Evolutionary conservation across 2,888 invertebrate species (phyloP).

Genomic region (Yponomeuta sedellus): DNA sequence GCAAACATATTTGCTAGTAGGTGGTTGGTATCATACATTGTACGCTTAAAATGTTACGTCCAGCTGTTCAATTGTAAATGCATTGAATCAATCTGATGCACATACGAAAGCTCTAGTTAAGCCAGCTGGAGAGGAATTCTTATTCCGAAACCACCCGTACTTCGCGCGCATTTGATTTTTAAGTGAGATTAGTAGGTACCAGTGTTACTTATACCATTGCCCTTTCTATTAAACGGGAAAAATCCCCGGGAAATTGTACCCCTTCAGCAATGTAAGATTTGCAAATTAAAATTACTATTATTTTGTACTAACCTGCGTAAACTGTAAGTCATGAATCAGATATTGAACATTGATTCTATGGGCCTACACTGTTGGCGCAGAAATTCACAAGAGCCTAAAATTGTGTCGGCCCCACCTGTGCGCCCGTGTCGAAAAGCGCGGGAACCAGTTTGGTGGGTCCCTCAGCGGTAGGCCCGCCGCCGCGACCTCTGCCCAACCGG

Average conservation of each 20-base stretch:
- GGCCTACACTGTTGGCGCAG: not conserved
- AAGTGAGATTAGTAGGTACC: no score
- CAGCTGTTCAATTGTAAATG: constrained; percentile 3
- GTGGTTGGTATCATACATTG: not conserved
- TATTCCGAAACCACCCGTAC: no score
- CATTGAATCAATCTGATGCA: not conserved
- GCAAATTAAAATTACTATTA: no score
- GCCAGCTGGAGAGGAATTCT: no score
- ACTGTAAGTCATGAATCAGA: no score
- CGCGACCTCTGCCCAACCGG: constrained; percentile 62
- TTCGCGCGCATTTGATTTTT: no score
- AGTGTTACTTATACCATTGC: no score
- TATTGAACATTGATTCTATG: not conserved
- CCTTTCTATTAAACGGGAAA: no score
- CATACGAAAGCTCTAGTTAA: not conserved
- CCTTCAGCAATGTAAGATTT: no score
- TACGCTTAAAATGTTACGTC: not conserved
- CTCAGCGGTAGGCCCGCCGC: constrained; percentile 45
- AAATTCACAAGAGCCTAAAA: constrained; percentile 13
- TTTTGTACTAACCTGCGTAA: no score
- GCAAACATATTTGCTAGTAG: not conserved
- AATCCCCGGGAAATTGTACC: no score
- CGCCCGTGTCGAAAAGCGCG: constrained; percentile 36
- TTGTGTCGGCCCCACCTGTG: constrained; percentile 28
- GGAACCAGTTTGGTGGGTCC: constrained; percentile 49